phyloP scores from a whole-genome alignment of 2,797 vertebrate genomes.

The Girardinus metallicus region DNA sequence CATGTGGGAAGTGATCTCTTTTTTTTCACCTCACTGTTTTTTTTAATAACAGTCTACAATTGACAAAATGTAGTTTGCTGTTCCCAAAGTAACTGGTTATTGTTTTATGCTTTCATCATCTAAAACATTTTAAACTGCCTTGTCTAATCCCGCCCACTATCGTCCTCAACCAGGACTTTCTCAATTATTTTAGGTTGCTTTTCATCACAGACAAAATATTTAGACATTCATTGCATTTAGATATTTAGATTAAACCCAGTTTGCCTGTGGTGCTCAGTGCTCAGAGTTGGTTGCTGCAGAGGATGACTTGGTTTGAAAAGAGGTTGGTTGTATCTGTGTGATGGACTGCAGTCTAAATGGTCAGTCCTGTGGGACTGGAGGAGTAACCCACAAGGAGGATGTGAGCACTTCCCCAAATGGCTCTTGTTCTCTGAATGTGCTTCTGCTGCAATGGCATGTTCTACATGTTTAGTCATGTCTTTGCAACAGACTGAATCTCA shows the following conservation, averaged over 20 bases:
- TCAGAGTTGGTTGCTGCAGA: not conserved
- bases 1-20: too few relatives aligned
- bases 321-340: constrained; percentile 1
- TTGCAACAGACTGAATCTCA: not conserved
- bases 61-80: too few relatives aligned
- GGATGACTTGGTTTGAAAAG: not conserved
- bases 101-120: too few relatives aligned
- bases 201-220: too few relatives aligned
- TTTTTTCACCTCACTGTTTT: too few relatives aligned
- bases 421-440: constrained; percentile 7
- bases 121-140: too few relatives aligned
- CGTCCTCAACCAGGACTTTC: too few relatives aligned
- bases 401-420: constrained; percentile 22
- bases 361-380: constrained; percentile 21
- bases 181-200: too few relatives aligned
- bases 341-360: constrained; percentile 16
- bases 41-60: too few relatives aligned
- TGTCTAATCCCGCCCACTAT: too few relatives aligned
- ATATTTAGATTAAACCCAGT: not conserved
- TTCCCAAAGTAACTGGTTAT: too few relatives aligned
- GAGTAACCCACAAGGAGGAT: constrained; percentile 30
- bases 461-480: constrained; percentile 19
- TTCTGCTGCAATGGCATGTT: constrained; percentile 16
- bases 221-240: too few relatives aligned
- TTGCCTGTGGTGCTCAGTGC: not conserved